Conservation (phyloP, 2,888 invertebrate species). For the Limnephilus rhombicus region DNA sequence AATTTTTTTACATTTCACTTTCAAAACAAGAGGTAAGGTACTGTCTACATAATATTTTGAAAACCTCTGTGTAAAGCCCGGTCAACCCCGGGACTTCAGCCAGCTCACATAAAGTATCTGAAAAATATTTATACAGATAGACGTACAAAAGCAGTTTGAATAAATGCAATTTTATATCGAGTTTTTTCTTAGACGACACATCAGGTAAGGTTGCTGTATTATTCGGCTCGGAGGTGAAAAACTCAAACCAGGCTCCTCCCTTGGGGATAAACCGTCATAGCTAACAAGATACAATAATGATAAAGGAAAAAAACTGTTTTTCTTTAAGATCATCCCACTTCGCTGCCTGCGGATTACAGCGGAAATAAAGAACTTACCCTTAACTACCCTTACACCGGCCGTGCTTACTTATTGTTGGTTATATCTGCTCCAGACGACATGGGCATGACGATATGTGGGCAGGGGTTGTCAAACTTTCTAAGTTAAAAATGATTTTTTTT, state of each 20-base stretch:
- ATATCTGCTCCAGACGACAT: constrained; percentile 10
- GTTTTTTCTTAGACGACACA: neutral
- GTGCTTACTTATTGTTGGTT: neutral
- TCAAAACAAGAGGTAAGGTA: too few species aligned
- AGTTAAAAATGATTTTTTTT: too few species aligned
- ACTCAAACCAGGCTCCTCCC: neutral
- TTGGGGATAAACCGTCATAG: neutral
- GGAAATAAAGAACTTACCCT: neutral
- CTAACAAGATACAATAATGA: neutral
- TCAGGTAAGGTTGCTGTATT: neutral
- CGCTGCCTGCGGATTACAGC: neutral
- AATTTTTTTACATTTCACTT: too few species aligned
- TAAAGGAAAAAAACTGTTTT: neutral
- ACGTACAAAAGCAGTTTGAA: too few species aligned
- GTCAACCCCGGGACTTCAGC: too few species aligned
- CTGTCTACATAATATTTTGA: too few species aligned
- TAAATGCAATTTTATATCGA: too few species aligned
- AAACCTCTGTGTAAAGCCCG: too few species aligned
- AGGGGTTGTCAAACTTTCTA: neutral
- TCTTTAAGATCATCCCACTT: neutral
- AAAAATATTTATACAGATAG: too few species aligned
- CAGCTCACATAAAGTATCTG: too few species aligned
- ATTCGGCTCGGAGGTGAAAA: neutral
- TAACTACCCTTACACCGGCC: neutral
- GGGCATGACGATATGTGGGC: neutral